Evolutionary conservation across 2,113 vertebrate genomes (phyloP), one percentile per base, ranked within the genome.

Genomic region (Nycticebus coucang): DNA sequence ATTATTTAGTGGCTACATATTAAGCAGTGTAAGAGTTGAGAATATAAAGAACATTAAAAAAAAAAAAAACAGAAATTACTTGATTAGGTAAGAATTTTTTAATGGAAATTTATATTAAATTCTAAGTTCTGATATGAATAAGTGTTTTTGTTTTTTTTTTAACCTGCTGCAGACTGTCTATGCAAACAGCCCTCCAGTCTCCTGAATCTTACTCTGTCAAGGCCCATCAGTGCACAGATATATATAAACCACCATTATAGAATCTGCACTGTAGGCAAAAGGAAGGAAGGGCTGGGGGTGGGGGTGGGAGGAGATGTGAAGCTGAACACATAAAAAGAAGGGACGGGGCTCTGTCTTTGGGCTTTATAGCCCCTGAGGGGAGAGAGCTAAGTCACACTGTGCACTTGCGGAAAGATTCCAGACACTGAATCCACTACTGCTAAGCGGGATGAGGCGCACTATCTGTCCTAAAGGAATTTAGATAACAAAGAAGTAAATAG

Each of bases 401-500:
- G 4, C 37, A 57, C 33, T 21, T 4, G 17, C 59, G 30, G 41
- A 57, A 89, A 53, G 50, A 94, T 75, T 91, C 50, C 24, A 84
- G 69, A 60, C 30, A 7, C 59, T 9, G 35, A 66, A 7, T 66
- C 80, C 57, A n/a, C 37, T 14, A 41, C 4, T 15, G 22, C 74
- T 66, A 13, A 94, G 53, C 3, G 0, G 57, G 45, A 33, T 28
- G 55, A 53, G 14, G 33, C 45, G 0, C 75, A 15, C 71, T 72
- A 21, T 80, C 53, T 53, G 37, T 66, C 91, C 80, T 92, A 64
- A 87, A 97, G 71, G 45, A 95, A 93, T 78, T 93, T 87, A 95
- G 90, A 93, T 84, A 92, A 89, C 55, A 77, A 92, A 91, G 41
- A 93, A 89, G 66, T 89, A 95, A 95, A 83, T 5, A 53, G 50